Percentiles rank a stretch among this genome's conserved stretches.
Conservation (phyloP, 2,797 vertebrate genomes). For the Pseudopleuronectes americanus region DNA sequence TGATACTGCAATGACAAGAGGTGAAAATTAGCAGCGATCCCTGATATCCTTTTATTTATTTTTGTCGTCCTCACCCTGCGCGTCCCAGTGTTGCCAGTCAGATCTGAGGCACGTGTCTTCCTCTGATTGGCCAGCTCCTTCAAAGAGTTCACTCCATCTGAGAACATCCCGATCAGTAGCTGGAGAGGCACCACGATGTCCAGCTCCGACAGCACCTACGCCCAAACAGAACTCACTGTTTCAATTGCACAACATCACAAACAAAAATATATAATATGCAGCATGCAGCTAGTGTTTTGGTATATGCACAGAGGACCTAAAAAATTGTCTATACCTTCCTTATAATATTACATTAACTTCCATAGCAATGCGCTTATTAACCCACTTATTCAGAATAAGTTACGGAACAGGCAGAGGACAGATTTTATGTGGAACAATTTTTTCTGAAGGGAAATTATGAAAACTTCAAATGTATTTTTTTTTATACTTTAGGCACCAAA, state of each 20-base stretch:
- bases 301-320: too few species aligned
- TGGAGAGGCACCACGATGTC: conserved; percentile 98
- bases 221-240: conserved; percentile 15
- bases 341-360: too few species aligned
- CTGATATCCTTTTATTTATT: neutral
- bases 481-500: too few species aligned
- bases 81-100: conserved; percentile 87
- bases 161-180: conserved; percentile 98
- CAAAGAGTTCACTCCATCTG: conserved; percentile 97
- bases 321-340: too few species aligned
- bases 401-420: too few species aligned
- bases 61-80: conserved; percentile 88
- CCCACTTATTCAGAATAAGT: too few species aligned
- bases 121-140: conserved; percentile 98
- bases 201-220: conserved; percentile 95
- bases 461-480: too few species aligned
- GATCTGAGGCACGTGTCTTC: conserved; percentile 89
- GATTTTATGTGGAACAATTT: too few species aligned
- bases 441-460: too few species aligned
- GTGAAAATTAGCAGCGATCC: neutral
- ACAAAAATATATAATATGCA: neutral
- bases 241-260: neutral
- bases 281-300: neutral
- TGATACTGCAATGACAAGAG: neutral
- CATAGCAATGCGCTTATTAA: too few species aligned